Base-by-base conservation (phyloP, 2,888 invertebrate species). In the Idaea aversata region DNA sequence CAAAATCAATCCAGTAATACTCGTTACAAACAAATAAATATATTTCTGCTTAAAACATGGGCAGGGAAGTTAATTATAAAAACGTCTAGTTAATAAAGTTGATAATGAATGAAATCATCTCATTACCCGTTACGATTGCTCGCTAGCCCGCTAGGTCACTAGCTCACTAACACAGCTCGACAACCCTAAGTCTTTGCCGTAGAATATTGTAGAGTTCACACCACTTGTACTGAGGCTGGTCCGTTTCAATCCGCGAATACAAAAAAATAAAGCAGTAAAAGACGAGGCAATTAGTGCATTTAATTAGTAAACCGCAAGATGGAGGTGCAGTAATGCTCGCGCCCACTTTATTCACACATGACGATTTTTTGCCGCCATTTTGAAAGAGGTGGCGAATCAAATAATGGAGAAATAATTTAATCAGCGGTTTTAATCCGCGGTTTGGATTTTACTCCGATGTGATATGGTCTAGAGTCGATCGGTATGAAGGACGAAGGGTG, bases 341-440 rank as follows among this genome's bases (percentile, higher is more conserved):
- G 71, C 70, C 71, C 70, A 68, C 69, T 76, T 25, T 75, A 74
- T 68, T 75, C 76, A 71, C 70, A 74, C 67, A 64, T 75, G 74
- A 70, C 70, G 77, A 78, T 84, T 83, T 82, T 85, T 83, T 82
- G 85, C 84, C 87, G 92, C 92, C 92, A 92, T 92, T 84, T 91
- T 92, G 91, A 87, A 89, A 90, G 84, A 89, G 91, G 91, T 91
- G 90, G 89, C 81, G 90, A 91, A 90, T 91, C 88, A 87, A 89
- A 91, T 91, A 90, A 91, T 90, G 88, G 87, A 81, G 87, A 91
- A 90, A 89, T 91, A 89, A 92, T 91, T 89, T 87, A 91, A 92
- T 91, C 85, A 88, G 76, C 78, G 72, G 67, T 70, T 70, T 70
- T 68, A 77, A 70, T 63, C 62, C 6, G 69, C 64, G 71, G 73